Evolutionary conservation across 2,888 invertebrate genomes (phyloP).

Genomic region (Coleophora deauratella): DNA sequence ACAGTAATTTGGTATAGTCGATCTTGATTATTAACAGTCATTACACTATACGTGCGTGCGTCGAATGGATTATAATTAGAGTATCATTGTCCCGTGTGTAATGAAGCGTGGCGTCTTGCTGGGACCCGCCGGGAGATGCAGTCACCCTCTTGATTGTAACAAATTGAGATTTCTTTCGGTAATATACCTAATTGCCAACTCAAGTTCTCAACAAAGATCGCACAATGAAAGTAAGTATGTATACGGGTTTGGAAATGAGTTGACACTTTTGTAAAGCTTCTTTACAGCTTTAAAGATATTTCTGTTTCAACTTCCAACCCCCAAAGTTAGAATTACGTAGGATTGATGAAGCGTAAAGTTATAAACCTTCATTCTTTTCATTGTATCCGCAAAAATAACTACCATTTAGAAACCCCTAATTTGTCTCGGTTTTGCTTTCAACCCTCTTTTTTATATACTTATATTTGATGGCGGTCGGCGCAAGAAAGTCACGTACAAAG

Average conservation of each 20-base stretch:
- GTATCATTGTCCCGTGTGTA: constrained; percentile 60
- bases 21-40: constrained; percentile 50
- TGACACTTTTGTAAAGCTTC: constrained; percentile 21
- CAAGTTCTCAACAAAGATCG: constrained; percentile 28
- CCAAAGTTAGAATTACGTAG: too few species aligned
- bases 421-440: not conserved
- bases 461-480: constrained; percentile 1
- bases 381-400: not conserved
- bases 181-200: constrained; percentile 35
- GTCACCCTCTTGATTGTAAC: constrained; percentile 53
- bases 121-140: constrained; percentile 25
- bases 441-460: too few species aligned
- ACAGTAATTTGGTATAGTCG: constrained; percentile 10
- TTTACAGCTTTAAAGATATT: too few species aligned
- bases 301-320: too few species aligned
- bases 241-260: constrained; percentile 48
- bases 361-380: too few species aligned
- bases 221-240: constrained; percentile 34
- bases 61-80: constrained; percentile 67
- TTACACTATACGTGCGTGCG: constrained; percentile 49
- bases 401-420: constrained; percentile 1
- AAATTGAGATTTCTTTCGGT: constrained; percentile 61
- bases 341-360: too few species aligned
- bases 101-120: constrained; percentile 44
- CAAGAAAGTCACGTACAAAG: constrained; percentile 13